phyloP scores from a whole-genome alignment of 1,140 invertebrate genomes.

The Philotrypesis tridentata region DNA sequence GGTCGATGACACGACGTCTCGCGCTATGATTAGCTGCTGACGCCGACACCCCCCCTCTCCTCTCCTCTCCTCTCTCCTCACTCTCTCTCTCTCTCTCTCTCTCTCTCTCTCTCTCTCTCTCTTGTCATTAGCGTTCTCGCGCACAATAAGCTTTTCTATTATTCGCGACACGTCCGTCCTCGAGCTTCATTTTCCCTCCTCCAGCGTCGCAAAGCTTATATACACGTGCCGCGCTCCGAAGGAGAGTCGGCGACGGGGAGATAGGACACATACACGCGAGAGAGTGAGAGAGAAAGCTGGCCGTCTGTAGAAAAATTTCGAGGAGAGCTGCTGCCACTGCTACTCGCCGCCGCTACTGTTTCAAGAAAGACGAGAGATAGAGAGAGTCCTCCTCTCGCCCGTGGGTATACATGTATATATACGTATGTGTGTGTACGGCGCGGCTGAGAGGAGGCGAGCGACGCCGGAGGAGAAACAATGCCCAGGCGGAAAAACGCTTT shows the following conservation, averaged over 20 bases:
- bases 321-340: neutral
- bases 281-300: neutral
- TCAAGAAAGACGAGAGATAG: neutral
- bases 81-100: neutral
- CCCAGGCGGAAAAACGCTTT: neutral
- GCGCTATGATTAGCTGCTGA: slow-evolving; percentile 62
- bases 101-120: neutral
- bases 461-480: slow-evolving; percentile 6
- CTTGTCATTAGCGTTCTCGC: slow-evolving; percentile 55
- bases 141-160: slow-evolving; percentile 66
- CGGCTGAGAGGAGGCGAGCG: neutral
- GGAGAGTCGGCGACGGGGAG: neutral
- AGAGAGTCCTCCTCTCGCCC: too few relatives aligned
- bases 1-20: slow-evolving; percentile 58
- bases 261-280: neutral
- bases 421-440: too few relatives aligned
- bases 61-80: too few relatives aligned
- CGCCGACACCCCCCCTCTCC: too few relatives aligned
- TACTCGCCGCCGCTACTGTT: neutral
- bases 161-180: slow-evolving; percentile 64
- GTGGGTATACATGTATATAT: too few relatives aligned
- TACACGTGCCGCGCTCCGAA: neutral
- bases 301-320: slow-evolving; percentile 8
- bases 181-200: slow-evolving; percentile 41
- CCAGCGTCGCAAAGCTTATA: neutral